Evolutionary conservation across 1,140 invertebrate species (phyloP).

Genomic region (Conopomorpha cramerella): DNA sequence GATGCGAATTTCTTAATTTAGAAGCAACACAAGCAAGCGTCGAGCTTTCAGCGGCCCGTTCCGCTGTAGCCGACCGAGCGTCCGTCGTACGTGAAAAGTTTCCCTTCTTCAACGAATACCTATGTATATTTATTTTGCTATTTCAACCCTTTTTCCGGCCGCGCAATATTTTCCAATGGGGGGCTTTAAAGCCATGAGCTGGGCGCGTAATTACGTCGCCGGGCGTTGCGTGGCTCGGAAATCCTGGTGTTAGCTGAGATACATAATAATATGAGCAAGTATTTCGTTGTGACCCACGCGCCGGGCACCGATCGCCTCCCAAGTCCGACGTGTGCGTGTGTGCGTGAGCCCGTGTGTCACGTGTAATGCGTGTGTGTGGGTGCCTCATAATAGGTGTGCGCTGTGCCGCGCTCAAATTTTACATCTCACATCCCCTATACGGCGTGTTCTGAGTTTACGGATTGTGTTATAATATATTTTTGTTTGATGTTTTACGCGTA

Average conservation of each 20-base stretch:
- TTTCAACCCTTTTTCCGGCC: no score
- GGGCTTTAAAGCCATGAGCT: constrained; percentile 9
- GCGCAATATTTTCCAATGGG: no score
- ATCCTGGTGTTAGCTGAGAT: constrained; percentile 38
- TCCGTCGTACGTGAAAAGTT: constrained; percentile 1
- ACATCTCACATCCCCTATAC: no score
- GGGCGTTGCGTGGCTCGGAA: constrained; percentile 15
- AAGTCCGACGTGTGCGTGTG: constrained; percentile 31
- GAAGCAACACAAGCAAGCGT: constrained; percentile 29
- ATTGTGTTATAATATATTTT: no score
- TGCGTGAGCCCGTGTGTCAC: constrained; percentile 23
- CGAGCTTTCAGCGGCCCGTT: constrained; percentile 9
- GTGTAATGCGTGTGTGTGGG: constrained; percentile 26
- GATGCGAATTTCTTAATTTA: constrained; percentile 52
- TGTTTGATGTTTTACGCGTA: no score
- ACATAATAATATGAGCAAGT: constrained; percentile 54
- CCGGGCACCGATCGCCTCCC: constrained; percentile 24
- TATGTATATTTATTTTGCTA: no score
- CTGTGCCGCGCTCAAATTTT: constrained; percentile 44
- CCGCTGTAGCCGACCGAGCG: not conserved
- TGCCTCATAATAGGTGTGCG: constrained; percentile 52
- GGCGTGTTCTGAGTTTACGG: no score
- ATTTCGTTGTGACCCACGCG: constrained; percentile 30
- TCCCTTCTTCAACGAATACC: no score
- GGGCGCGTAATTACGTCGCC: constrained; percentile 19